Conservation (phyloP, 1,140 invertebrate species). For the Lepidurus packardi region DNA sequence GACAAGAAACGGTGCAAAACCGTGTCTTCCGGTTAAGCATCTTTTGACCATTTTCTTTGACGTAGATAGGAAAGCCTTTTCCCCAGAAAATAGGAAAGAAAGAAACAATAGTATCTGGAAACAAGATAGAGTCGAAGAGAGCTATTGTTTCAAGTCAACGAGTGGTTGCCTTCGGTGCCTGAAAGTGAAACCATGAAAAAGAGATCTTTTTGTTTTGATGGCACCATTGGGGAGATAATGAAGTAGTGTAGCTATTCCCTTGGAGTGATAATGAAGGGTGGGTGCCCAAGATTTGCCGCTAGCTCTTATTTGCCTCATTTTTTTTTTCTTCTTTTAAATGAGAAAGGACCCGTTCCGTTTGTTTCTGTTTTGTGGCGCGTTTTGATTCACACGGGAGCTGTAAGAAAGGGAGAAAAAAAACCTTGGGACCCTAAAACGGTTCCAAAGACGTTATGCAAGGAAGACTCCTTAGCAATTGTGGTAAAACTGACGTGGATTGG, state of each 20-base stretch:
- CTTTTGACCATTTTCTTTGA: not conserved
- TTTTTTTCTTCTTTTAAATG: too few relatives aligned
- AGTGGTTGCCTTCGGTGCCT: not conserved
- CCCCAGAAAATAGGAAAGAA: not conserved
- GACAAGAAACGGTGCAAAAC: not conserved
- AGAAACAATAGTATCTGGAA: not conserved
- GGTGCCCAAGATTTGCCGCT: not conserved
- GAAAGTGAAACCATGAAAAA: not conserved
- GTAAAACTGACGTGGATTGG: not conserved
- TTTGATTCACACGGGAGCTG: not conserved
- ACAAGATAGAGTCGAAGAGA: not conserved
- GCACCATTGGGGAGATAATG: not conserved
- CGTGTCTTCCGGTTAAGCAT: not conserved
- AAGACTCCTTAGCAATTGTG: not conserved
- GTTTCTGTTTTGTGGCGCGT: not conserved
- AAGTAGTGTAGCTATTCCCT: slow-evolving; percentile 6
- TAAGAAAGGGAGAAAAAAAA: not conserved
- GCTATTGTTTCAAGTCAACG: slow-evolving; percentile 11
- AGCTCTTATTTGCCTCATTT: not conserved
- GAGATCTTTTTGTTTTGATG: not conserved
- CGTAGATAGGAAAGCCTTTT: not conserved
- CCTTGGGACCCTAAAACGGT: not conserved
- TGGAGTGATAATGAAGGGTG: not conserved
- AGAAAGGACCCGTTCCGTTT: slow-evolving; percentile 4
- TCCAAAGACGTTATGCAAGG: not conserved